These are phyloP conservation scores for Sinelater perroti DNA, from an alignment of 2,888 invertebrate species.

Conservation along the genomic window DNA sequence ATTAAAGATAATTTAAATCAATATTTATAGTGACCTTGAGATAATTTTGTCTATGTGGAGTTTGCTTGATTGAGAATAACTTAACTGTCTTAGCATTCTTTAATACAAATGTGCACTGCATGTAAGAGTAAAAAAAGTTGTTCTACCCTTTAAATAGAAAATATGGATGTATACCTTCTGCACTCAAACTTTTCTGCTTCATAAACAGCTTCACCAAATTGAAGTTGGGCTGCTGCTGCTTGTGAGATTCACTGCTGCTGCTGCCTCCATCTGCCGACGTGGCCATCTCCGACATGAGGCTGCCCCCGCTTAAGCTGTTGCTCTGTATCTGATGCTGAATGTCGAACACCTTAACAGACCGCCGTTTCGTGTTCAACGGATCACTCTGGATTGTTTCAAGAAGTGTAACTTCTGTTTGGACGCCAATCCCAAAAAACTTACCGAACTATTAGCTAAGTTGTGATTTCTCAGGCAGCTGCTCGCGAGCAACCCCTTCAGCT, in stretches of 20 bases:
- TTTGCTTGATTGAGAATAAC: too few relatives aligned
- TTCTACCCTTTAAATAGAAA: not conserved
- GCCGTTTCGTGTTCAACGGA: slow-evolving; percentile 51
- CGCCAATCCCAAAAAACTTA: too few relatives aligned
- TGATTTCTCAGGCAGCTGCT: slow-evolving; percentile 63
- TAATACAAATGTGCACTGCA: not conserved
- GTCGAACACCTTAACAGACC: slow-evolving; percentile 60
- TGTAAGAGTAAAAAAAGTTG: not conserved
- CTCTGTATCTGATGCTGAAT: slow-evolving; percentile 59
- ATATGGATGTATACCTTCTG: slow-evolving; percentile 67
- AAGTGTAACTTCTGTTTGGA: not conserved
- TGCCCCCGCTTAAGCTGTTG: slow-evolving; percentile 52
- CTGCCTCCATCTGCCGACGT: slow-evolving; percentile 57
- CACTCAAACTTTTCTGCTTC: slow-evolving; percentile 87
- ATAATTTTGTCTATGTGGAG: too few relatives aligned
- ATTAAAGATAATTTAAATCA: too few relatives aligned
- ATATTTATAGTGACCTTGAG: too few relatives aligned
- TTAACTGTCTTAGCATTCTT: too few relatives aligned
- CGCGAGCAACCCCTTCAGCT: slow-evolving; percentile 64
- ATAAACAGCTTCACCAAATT: slow-evolving; percentile 88
- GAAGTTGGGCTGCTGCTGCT: slow-evolving; percentile 69
- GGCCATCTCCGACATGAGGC: slow-evolving; percentile 58
- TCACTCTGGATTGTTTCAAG: slow-evolving; percentile 50
- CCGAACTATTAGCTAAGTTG: slow-evolving; percentile 73
- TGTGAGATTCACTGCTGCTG: slow-evolving; percentile 42